Evolutionary conservation across 2,797 vertebrate species (phyloP).

Genomic region (Sebastes taczanowskii): DNA sequence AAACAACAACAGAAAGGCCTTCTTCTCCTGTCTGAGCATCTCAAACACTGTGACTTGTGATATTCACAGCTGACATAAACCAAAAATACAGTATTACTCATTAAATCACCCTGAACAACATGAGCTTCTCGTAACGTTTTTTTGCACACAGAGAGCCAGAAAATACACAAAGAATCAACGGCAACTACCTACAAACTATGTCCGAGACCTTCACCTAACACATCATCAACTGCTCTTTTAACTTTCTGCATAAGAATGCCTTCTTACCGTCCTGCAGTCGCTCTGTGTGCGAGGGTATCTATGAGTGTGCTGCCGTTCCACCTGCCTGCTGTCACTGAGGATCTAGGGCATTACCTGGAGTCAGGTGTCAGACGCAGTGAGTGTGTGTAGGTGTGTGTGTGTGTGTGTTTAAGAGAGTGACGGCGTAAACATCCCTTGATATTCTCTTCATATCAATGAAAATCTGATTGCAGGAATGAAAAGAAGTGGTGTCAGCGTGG

Average conservation of each 20-base stretch:
- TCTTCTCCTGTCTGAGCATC: not conserved
- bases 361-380: slow-evolving; percentile 83
- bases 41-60: not conserved
- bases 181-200: not conserved
- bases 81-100: not conserved
- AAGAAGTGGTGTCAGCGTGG: not conserved
- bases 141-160: not conserved
- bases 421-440: not conserved
- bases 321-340: slow-evolving; percentile 84
- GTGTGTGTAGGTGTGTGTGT: slow-evolving; percentile 35
- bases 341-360: slow-evolving; percentile 85
- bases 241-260: slow-evolving; percentile 39
- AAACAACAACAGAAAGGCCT: slow-evolving; percentile 7
- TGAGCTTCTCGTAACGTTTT: not conserved
- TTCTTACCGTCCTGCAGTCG: slow-evolving; percentile 76
- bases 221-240: not conserved
- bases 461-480: slow-evolving; percentile 24
- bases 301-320: slow-evolving; percentile 73
- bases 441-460: slow-evolving; percentile 11
- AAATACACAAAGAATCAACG: not conserved
- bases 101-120: not conserved
- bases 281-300: slow-evolving; percentile 53
- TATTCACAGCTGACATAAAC: not conserved
- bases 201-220: not conserved
- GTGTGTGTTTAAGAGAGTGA: not conserved